These are phyloP conservation scores for Enteromius radiatus DNA, from an alignment of 2,797 vertebrate species.

Conservation along the genomic window DNA sequence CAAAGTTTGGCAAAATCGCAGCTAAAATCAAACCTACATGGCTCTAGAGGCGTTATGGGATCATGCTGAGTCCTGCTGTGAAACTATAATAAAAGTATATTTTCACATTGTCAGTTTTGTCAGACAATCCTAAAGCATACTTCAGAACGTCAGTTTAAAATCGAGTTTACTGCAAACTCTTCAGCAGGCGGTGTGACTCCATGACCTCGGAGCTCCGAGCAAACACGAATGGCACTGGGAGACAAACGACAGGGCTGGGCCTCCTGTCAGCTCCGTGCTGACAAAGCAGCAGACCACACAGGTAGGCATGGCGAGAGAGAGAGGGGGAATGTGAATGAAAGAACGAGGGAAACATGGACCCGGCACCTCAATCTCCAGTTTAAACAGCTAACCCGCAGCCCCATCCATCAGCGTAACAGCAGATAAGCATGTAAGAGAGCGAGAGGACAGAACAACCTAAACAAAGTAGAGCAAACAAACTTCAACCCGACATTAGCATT, in stretches of 20 bases:
- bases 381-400: conserved; percentile 64
- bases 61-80: neutral
- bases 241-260: conserved; percentile 49
- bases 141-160: conserved; percentile 22
- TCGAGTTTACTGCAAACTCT: conserved; percentile 40
- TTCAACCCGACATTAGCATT: conserved; percentile 70
- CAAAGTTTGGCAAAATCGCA: neutral
- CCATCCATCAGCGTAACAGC: conserved; percentile 62
- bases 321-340: conserved; percentile 26
- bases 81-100: conserved; percentile 7
- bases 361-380: conserved; percentile 58
- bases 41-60: neutral
- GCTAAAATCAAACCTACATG: neutral
- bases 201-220: conserved; percentile 42
- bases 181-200: conserved; percentile 11
- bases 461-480: conserved; percentile 59
- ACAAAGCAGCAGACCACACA: conserved; percentile 58
- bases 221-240: conserved; percentile 15
- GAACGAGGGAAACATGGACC: conserved; percentile 21
- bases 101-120: conserved; percentile 8
- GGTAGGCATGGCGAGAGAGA: conserved; percentile 26
- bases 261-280: conserved; percentile 53
- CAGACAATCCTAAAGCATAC: neutral
- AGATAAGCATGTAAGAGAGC: conserved; percentile 62
- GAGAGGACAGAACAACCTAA: conserved; percentile 62